Evolutionary conservation across 1,140 invertebrate genomes (phyloP).

Genomic region (Scylla paramamosain): DNA sequence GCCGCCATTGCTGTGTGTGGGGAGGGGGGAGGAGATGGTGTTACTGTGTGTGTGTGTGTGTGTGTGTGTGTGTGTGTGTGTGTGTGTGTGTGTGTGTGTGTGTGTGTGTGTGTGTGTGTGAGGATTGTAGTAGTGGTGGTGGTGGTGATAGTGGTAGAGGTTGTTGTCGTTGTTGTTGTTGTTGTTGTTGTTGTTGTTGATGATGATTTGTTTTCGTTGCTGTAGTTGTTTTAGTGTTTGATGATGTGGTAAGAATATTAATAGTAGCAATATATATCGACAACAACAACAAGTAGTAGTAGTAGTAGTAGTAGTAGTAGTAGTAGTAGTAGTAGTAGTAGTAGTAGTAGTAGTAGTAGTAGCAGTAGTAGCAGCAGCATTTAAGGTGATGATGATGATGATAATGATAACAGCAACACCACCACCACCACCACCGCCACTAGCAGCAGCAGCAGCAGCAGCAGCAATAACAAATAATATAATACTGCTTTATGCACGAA

Average conservation of each 20-base stretch:
- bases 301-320: conserved; percentile 13
- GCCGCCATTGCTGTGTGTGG: too few species aligned
- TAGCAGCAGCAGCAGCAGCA: too few species aligned
- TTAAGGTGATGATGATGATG: too few species aligned
- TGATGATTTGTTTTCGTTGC: neutral
- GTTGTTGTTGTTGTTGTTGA: neutral
- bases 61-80: neutral
- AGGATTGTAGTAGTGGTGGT: neutral
- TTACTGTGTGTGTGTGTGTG: neutral
- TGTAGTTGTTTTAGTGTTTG: neutral
- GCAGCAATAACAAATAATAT: too few species aligned
- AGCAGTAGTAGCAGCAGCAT: neutral
- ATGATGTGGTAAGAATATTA: neutral
- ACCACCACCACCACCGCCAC: too few species aligned
- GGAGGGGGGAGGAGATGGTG: too few species aligned
- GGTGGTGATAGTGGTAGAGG: neutral
- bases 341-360: neutral
- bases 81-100: too few species aligned
- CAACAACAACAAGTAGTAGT: neutral
- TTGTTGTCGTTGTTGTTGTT: neutral
- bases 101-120: neutral
- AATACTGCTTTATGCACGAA: too few species aligned
- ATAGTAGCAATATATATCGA: neutral
- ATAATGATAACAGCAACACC: too few species aligned
- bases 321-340: conserved; percentile 23